Evolutionary conservation across 2,888 invertebrate species (phyloP).

Genomic region (Chrysolina haemoptera): DNA sequence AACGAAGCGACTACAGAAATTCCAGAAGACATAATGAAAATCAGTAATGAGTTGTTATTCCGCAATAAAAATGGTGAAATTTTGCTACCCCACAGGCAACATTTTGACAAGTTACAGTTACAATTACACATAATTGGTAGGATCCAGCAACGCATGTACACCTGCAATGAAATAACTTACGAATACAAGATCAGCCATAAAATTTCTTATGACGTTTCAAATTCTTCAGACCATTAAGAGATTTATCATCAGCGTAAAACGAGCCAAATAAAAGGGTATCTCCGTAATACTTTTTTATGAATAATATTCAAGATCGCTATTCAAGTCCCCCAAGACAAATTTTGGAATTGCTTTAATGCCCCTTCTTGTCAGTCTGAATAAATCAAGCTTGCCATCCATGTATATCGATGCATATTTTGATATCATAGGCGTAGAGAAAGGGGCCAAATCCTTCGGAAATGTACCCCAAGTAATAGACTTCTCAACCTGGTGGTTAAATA

Average conservation of each 20-base stretch:
- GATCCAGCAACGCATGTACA: conserved; percentile 26
- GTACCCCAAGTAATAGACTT: no score
- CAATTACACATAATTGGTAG: conserved; percentile 42
- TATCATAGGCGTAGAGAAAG: conserved; percentile 28
- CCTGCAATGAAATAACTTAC: conserved; percentile 29
- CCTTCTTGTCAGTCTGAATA: conserved; percentile 51
- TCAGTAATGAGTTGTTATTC: neutral
- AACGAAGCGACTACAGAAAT: neutral
- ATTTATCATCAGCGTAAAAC: conserved; percentile 41
- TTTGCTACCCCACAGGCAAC: conserved; percentile 30
- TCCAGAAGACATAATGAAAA: neutral
- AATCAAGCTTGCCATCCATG: conserved; percentile 49
- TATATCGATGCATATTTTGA: conserved; percentile 59
- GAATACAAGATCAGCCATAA: conserved; percentile 28
- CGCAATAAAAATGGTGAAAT: neutral
- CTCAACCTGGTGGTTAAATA: no score
- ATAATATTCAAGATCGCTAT: conserved; percentile 43
- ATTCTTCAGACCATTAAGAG: conserved; percentile 36
- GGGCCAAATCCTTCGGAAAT: no score
- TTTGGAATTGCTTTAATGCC: conserved; percentile 49
- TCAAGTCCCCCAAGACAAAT: conserved; percentile 46
- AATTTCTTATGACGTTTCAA: conserved; percentile 42
- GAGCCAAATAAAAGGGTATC: conserved; percentile 29
- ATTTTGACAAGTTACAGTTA: conserved; percentile 33
- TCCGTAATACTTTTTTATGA: conserved; percentile 45